These are phyloP conservation scores for Disparrhopalites patrizii DNA, from an alignment of 2,888 invertebrate species.

Conservation along the genomic window DNA sequence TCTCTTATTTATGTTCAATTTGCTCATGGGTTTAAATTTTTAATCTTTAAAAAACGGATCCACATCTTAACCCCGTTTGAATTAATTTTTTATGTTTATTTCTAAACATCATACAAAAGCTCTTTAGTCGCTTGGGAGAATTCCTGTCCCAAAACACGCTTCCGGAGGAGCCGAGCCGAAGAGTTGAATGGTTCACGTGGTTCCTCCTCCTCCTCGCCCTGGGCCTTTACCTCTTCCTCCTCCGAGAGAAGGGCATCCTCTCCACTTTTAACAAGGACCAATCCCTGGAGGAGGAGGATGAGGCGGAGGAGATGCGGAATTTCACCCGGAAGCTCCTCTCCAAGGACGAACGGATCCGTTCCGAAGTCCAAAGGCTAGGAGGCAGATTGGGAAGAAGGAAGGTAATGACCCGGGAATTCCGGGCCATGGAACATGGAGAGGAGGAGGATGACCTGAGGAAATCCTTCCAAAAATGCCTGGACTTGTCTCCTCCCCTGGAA, in stretches of 20 bases:
- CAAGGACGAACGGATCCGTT: background rate
- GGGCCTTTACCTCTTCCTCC: background rate
- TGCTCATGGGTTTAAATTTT: background rate
- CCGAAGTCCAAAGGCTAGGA: background rate
- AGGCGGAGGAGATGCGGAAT: background rate
- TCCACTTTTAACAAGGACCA: background rate
- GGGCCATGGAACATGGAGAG: too few relatives aligned
- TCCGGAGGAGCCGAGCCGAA: too few relatives aligned
- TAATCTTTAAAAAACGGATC: background rate
- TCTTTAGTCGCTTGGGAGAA: background rate
- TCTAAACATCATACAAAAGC: too few relatives aligned
- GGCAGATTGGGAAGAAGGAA: background rate
- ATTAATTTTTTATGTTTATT: background rate
- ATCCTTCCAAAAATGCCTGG: background rate
- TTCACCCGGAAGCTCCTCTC: background rate
- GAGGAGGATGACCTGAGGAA: background rate
- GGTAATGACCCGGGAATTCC: background rate
- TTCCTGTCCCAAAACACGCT: background rate
- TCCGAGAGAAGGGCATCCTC: background rate
- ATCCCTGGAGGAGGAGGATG: background rate
- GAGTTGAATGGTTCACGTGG: background rate
- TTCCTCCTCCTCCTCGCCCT: background rate
- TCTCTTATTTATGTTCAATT: background rate
- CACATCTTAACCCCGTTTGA: background rate
- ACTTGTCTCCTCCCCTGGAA: background rate